Evolutionary conservation across 2,888 invertebrate genomes (phyloP), one percentile per base, ranked within the genome.

Genomic region (Heliconius sara): DNA sequence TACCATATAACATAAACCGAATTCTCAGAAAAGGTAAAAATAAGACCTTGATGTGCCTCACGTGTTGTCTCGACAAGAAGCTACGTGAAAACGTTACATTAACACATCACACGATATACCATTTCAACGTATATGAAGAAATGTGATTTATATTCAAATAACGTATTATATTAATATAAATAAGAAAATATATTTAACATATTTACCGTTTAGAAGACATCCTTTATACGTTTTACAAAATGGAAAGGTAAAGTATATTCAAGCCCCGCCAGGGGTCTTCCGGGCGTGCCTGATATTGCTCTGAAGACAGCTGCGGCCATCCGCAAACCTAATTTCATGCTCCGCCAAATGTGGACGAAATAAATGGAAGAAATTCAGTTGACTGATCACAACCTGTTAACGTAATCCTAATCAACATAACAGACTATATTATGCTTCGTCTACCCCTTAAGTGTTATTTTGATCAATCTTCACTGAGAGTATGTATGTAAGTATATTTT

Each of bases 241-340:
- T 22, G 74, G 74, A 75, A 78, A 82, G 80, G 76, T 68, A 73
- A 73, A 67, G 70, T 76, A 73, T 80, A 82, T 82, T 78, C 74
- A 79, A 82, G 79, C 79, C 74, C 78, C 73, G 72, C 47, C 67
- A 39, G 30, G 76, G 73, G 81, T 72, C 79, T 81, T 76, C 79
- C 78, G 72, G 79, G 68, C 76, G 78, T 63, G 67, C 63, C 76
- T 84, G 87, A 89, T 90, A 90, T 88, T 88, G 86, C 88, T 87
- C 84, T 85, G 89, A 90, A 90, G 91, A 92, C 92, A 92, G 90
- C 92, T 92, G 92, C 89, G 90, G 88, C 88, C 89, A 88, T 84
- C 91, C 89, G 88, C 89, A 89, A 89, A 92, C 89, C 91, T 91
- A 93, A 93, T 93, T 92, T 92, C 90, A 93, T 92, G 91, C 91